Evolutionary conservation across 1,140 invertebrate genomes (phyloP), one percentile per base, ranked within the genome.

Genomic region (Euura saliciscinereae): DNA sequence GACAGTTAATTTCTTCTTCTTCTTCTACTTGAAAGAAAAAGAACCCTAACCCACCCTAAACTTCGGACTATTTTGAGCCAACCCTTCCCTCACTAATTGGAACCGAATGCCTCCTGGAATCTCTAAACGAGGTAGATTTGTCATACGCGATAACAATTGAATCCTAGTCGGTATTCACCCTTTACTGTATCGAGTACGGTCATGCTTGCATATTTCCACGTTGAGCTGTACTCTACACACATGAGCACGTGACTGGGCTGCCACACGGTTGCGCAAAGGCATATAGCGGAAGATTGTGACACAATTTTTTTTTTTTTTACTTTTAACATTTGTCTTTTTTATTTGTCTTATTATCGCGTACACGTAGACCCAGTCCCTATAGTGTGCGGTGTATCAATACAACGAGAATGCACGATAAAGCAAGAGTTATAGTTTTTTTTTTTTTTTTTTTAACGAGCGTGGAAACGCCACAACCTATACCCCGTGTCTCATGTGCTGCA

Each of bases 141-240:
- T 28, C 28, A 28, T 28, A 28, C 28, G 0, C 28, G 28, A 28
- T 28, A 28, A 28, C 28, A 28, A 28, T 28, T 28, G 28, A 28
- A 28, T 28, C 28, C 28, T 28, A 28, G 28, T 28, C 28, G 28
- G 28, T 28, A 1, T 28, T n/a, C 51, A 59, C 51, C 51, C 51
- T n/a, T 59, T 6, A 59, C 51, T 11, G 10, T 59, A n/a, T 59
- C 51, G 28, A 28, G 28, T 59, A 59, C 51, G 51, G 51, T 59
- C 51, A 59, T n/a, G 51, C 51, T 8, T 59, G 51, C 51, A 59
- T 59, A 59, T 59, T 59, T 59, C 51, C 6, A 59, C 51, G 51
- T 59, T 59, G 51, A 59, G 51, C 13, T n/a, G 10, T 59, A 28
- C 28, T 28, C 28, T 28, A 28, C 28, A 28, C 28, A 28, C 28